phyloP scores from a whole-genome alignment of 2,888 invertebrate species.

The Hipparchia semele region DNA sequence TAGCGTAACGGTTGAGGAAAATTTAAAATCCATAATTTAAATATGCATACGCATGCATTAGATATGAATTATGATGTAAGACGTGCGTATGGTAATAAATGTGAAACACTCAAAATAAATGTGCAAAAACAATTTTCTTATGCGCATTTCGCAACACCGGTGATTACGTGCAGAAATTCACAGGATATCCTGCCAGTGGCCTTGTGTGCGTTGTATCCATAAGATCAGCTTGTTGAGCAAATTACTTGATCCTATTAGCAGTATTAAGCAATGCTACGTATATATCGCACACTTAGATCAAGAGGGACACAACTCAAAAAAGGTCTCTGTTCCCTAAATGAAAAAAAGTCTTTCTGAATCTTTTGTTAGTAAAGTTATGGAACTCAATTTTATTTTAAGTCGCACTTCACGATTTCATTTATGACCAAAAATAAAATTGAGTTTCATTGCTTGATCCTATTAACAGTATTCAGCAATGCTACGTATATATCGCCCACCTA shows the following conservation, averaged over 20 bases:
- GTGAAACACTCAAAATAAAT: slow-evolving; percentile 6
- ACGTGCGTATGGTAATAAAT: not conserved
- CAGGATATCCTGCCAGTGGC: slow-evolving; percentile 14
- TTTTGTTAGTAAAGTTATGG: too few relatives aligned
- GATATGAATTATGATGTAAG: slow-evolving; percentile 4
- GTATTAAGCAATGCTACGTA: not conserved
- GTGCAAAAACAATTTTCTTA: slow-evolving; percentile 3
- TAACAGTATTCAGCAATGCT: too few relatives aligned
- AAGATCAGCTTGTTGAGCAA: not conserved
- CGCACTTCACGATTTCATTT: too few relatives aligned
- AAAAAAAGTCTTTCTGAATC: too few relatives aligned
- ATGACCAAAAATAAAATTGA: too few relatives aligned
- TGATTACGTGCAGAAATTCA: slow-evolving; percentile 15
- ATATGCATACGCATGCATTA: not conserved
- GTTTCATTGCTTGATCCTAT: too few relatives aligned
- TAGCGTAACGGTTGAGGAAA: too few relatives aligned
- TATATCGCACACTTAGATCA: not conserved
- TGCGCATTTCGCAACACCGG: slow-evolving; percentile 5
- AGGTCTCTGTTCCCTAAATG: too few relatives aligned
- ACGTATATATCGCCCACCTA: too few relatives aligned
- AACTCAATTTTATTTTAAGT: too few relatives aligned
- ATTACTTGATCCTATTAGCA: not conserved
- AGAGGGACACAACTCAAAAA: too few relatives aligned
- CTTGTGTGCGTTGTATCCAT: not conserved
- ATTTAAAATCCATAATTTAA: not conserved